phyloP scores from a whole-genome alignment of 2,888 invertebrate genomes.

The Gisinianus flammeolus region DNA sequence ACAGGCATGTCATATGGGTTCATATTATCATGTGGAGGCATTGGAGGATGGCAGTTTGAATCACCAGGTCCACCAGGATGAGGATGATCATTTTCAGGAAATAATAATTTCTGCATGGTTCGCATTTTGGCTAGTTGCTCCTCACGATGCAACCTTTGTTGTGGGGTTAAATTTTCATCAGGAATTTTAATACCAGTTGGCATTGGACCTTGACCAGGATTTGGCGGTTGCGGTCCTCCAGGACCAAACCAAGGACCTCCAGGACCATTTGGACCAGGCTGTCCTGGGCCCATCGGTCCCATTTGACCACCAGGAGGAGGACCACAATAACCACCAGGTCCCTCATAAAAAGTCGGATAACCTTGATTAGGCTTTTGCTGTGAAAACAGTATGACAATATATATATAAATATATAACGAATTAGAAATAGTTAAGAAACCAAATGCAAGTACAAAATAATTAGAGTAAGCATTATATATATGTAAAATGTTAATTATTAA shows the following conservation, averaged over 20 bases:
- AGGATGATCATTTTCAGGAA: slow-evolving; percentile 66
- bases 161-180: slow-evolving; percentile 94
- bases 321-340: slow-evolving; percentile 51
- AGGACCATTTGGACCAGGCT: slow-evolving; percentile 41
- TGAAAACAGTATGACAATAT: neutral
- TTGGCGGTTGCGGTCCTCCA: slow-evolving; percentile 43
- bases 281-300: slow-evolving; percentile 54
- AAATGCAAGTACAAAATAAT: neutral
- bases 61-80: slow-evolving; percentile 46
- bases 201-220: slow-evolving; percentile 44
- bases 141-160: slow-evolving; percentile 91
- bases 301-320: slow-evolving; percentile 54
- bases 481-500: neutral
- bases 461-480: neutral
- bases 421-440: neutral
- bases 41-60: slow-evolving; percentile 53
- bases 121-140: slow-evolving; percentile 88
- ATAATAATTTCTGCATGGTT: slow-evolving; percentile 85
- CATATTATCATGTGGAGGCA: slow-evolving; percentile 54
- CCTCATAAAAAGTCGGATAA: slow-evolving; percentile 58
- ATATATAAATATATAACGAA: neutral
- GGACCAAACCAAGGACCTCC: slow-evolving; percentile 46
- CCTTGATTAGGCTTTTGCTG: slow-evolving; percentile 54
- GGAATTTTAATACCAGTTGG: slow-evolving; percentile 79
- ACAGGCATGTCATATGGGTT: slow-evolving; percentile 58